Conservation (phyloP, 2,113 vertebrate genomes). For the Onychostruthus taczanowskii region DNA sequence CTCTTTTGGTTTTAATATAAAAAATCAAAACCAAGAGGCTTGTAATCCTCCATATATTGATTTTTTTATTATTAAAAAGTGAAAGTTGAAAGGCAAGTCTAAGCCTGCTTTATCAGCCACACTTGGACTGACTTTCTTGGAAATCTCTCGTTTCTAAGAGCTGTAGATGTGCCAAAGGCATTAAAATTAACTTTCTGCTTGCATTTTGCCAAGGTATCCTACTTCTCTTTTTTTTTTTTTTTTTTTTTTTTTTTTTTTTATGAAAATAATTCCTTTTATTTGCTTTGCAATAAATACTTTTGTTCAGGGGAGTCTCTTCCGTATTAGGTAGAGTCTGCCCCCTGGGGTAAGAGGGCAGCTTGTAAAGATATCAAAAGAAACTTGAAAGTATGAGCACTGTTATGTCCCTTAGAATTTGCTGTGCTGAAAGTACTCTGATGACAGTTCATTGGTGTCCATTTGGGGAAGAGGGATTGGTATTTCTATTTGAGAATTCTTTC, state of each 20-base stretch:
- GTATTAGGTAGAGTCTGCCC: neutral
- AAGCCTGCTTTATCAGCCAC: slow-evolving; percentile 52
- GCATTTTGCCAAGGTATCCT: neutral
- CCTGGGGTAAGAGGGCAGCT: neutral
- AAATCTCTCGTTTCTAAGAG: slow-evolving; percentile 1
- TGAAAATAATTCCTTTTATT: slow-evolving; percentile 26
- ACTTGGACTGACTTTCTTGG: neutral
- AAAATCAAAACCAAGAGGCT: slow-evolving; percentile 58
- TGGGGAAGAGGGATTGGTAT: neutral
- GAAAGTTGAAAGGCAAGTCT: slow-evolving; percentile 47
- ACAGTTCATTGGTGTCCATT: neutral
- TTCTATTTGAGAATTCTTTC: slow-evolving; percentile 32
- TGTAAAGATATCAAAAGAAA: neutral
- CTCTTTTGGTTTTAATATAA: slow-evolving; percentile 24
- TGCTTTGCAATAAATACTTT: slow-evolving; percentile 9
- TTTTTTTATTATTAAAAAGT: slow-evolving; percentile 61
- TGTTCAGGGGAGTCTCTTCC: neutral
- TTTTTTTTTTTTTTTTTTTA: neutral
- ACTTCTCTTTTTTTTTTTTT: neutral
- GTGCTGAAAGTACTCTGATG: neutral
- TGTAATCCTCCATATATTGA: slow-evolving; percentile 52
- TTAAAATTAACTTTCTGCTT: slow-evolving; percentile 13
- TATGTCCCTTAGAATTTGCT: slow-evolving; percentile 8
- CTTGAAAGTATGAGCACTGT: neutral
- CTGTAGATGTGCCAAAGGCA: neutral